Base-by-base conservation (phyloP, 2,113 vertebrate genomes). In the Platichthys flesus region DNA sequence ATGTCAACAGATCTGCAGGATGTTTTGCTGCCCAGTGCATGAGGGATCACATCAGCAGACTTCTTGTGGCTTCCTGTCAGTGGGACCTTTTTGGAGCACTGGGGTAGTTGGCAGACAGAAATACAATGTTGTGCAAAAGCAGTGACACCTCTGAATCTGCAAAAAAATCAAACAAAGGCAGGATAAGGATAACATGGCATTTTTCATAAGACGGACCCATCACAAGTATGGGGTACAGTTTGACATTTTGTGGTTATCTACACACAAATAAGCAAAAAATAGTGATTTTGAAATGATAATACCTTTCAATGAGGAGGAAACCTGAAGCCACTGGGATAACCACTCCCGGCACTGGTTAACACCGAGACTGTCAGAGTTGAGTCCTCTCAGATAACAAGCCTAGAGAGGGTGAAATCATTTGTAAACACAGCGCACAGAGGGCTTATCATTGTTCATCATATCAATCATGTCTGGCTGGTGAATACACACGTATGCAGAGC, bases 321-420 rank as follows among this genome's bases (percentile, higher is more conserved):
- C 88, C 59, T 95, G 78, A 3, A 98, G 91, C 97, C 97, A 99
- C 68, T 95, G 95, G 67, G 90, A 87, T 78, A 99, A 90, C 97
- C 97, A 99, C 20, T 93, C 93, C 0, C 84, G 86, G 84, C 95
- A 97, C 80, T 95, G 92, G 0, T 88, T 64, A 20, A 76, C 8
- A 40, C 72, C 82, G 2, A 98, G 82, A 7, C 49, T 70, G 0
- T 93, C 83, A 18, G 95, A 89, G 81, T 95, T 92, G 12, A 99
- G 89, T 0, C 97, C 97, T 4, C 97, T 94, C 9, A 95, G 52
- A 49, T 95, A 97, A 87, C 97, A 99, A 20, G 97, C 97, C 97
- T 99, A 81, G 2, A 63, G 70, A 71, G 2, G 74, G 9, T 68
- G 13, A 81, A 49, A 49, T 1, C 18, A 10, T 47, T 35, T 10